Evolutionary conservation across 2,113 vertebrate species (phyloP).

Genomic region (Xiphorhynchus elegans): DNA sequence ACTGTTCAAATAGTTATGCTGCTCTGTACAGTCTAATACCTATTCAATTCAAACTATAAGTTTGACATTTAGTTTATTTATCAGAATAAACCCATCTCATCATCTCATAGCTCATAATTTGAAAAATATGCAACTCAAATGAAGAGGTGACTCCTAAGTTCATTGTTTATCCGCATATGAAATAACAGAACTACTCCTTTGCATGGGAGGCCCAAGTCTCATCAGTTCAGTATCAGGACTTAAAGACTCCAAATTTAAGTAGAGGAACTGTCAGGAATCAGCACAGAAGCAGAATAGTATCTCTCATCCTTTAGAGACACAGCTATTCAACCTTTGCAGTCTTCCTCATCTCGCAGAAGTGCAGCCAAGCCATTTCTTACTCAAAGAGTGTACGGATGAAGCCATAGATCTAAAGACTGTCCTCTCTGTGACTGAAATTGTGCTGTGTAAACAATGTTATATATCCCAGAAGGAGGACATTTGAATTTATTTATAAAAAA

Average conservation of each 20-base stretch:
- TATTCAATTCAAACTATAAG: constrained; percentile 76
- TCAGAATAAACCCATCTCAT: constrained; percentile 74
- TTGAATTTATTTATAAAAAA: constrained; percentile 74
- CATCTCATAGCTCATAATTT: constrained; percentile 64
- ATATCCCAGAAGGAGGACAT: constrained; percentile 76
- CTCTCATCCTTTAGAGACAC: constrained; percentile 71
- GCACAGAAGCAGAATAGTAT: constrained; percentile 68
- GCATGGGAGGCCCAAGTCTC: constrained; percentile 68
- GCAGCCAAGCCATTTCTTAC: constrained; percentile 76
- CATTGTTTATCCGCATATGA: constrained; percentile 67
- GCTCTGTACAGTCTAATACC: constrained; percentile 76
- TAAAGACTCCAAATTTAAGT: constrained; percentile 64
- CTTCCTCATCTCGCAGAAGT: constrained; percentile 73
- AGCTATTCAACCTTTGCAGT: constrained; percentile 70
- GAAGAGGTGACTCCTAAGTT: constrained; percentile 69
- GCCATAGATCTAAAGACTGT: constrained; percentile 71
- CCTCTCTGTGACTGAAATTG: constrained; percentile 74
- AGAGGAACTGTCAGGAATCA: constrained; percentile 62
- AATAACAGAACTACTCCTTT: constrained; percentile 69
- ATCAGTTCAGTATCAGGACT: constrained; percentile 38
- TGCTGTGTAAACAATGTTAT: constrained; percentile 81
- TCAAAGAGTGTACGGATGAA: constrained; percentile 66
- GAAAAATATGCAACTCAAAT: constrained; percentile 72
- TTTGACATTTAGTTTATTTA: constrained; percentile 74
- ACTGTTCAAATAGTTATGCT: constrained; percentile 75